These are phyloP conservation scores for Mesocricetus auratus DNA, from an alignment of 2,113 vertebrate genomes.

Conservation along the genomic window DNA sequence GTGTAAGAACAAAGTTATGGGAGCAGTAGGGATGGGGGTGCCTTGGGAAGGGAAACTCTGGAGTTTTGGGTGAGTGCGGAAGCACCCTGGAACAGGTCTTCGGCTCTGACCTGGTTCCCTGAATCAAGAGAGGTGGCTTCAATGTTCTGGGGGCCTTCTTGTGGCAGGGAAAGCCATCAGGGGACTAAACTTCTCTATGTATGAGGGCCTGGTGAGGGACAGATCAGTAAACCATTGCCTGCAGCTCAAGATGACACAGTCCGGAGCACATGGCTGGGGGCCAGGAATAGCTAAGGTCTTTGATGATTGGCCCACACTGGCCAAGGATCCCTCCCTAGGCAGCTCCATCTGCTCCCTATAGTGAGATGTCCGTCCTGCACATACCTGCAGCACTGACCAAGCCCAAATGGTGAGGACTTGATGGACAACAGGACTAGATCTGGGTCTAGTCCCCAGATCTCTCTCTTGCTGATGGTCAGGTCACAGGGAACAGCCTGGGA, in stretches of 20 bases:
- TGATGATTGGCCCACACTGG: neutral
- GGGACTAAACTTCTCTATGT: neutral
- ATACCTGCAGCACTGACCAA: too few species aligned
- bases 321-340: neutral
- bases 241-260: too few species aligned
- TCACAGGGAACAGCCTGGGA: too few species aligned
- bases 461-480: too few species aligned
- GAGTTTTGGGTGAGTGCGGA: rapidly evolving
- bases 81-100: neutral
- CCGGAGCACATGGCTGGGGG: neutral
- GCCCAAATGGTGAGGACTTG: too few species aligned
- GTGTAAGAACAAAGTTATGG: neutral
- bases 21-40: rapidly evolving
- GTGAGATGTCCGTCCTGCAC: too few species aligned
- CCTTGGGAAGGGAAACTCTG: neutral
- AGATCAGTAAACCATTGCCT: neutral
- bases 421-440: too few species aligned
- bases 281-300: rapidly evolving
- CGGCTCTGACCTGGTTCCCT: neutral
- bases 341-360: neutral
- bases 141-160: neutral
- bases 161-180: neutral
- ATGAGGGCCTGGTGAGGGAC: neutral
- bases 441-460: too few species aligned
- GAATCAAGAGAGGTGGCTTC: neutral